Percentiles rank a stretch among this genome's conserved stretches.
Conservation (phyloP, 1,140 invertebrate genomes). For the Apis dorsata region DNA sequence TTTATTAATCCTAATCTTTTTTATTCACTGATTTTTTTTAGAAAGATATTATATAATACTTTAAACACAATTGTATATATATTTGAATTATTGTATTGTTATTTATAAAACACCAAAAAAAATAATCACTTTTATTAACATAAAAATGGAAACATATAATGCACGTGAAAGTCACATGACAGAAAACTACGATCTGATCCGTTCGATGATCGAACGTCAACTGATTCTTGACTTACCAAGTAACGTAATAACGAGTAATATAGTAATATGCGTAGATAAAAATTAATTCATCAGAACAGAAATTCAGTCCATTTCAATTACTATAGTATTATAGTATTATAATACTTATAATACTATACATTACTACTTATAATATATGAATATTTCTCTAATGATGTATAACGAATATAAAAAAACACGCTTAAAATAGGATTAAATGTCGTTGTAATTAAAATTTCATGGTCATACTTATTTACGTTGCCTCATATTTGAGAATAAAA, state of each 20-base stretch:
- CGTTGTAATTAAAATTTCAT: slow-evolving; percentile 12
- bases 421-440: slow-evolving; percentile 11
- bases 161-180: slow-evolving; percentile 11
- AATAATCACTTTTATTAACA: background rate
- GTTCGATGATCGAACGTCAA: slow-evolving; percentile 64
- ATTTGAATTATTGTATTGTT: no score
- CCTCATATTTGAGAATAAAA: slow-evolving; percentile 29
- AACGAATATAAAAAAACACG: background rate
- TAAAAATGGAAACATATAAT: background rate
- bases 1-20: background rate
- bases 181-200: slow-evolving; percentile 31
- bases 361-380: no score
- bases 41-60: background rate
- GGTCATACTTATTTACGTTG: background rate
- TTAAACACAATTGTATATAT: background rate
- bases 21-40: background rate
- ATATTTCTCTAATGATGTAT: background rate
- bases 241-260: slow-evolving; percentile 55
- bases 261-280: slow-evolving; percentile 60
- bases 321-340: no score
- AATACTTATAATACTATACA: no score
- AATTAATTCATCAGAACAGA: slow-evolving; percentile 55
- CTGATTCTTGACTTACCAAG: slow-evolving; percentile 56
- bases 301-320: background rate
- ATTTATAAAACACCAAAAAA: no score